A percentile compares a stretch with the other conserved stretches of the same genome.
Evolutionary conservation across 2,113 vertebrate genomes (phyloP).

Genomic region (Hemicordylus capensis): DNA sequence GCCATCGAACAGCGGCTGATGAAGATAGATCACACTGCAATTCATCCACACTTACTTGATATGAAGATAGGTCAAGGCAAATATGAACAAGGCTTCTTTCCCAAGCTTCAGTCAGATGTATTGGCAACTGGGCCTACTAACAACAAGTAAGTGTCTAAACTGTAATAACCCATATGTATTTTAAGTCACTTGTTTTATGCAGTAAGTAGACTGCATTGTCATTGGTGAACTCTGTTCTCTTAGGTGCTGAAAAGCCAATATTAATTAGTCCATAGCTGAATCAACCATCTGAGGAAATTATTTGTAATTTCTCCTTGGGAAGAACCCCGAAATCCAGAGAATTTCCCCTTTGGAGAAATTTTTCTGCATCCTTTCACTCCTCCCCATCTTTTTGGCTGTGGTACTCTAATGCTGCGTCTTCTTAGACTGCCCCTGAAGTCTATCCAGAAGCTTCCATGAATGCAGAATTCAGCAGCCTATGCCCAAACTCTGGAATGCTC

Average conservation of each 20-base stretch:
- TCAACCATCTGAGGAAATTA: too few species aligned
- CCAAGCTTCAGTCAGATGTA: conserved; percentile 92
- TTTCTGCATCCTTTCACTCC: too few species aligned
- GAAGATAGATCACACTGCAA: conserved; percentile 96
- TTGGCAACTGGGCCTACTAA: conserved; percentile 87
- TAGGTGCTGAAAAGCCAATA: neutral
- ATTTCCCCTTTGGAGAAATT: too few species aligned
- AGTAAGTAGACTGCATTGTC: neutral
- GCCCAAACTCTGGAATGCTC: too few species aligned
- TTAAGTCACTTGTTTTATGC: neutral
- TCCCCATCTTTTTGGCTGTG: neutral
- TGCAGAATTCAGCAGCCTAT: neutral
- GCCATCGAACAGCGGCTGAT: conserved; percentile 88
- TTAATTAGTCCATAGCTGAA: too few species aligned
- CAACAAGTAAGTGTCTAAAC: conserved; percentile 87
- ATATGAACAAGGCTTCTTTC: conserved; percentile 95
- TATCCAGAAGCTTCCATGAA: neutral
- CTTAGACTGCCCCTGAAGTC: neutral
- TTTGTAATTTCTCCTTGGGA: too few species aligned
- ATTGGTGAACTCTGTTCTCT: neutral
- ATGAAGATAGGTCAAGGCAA: conserved; percentile 99
- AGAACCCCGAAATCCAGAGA: too few species aligned
- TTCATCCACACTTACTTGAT: conserved; percentile 95
- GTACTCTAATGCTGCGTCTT: neutral
- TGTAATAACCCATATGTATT: neutral